These are phyloP conservation scores for Mycteria americana DNA, from an alignment of 2,797 vertebrate genomes.

Conservation along the genomic window DNA sequence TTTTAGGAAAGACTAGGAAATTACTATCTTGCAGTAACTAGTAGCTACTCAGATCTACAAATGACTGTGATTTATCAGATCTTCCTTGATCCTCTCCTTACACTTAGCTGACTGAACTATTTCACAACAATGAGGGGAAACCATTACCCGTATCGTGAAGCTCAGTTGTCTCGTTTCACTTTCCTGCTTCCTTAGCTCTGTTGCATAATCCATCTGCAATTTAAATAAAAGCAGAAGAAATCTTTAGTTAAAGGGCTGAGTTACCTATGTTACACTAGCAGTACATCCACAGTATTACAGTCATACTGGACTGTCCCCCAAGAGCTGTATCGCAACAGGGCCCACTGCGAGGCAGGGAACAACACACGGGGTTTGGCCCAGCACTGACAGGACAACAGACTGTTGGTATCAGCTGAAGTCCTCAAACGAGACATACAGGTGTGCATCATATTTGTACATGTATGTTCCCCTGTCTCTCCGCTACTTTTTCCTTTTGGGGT, in stretches of 20 bases:
- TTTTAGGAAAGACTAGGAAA: neutral
- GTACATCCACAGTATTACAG: rapidly evolving
- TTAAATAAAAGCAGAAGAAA: neutral
- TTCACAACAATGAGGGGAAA: neutral
- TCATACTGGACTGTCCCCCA: rapidly evolving
- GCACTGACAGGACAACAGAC: too few species aligned
- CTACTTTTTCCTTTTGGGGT: too few species aligned
- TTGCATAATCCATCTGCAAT: neutral
- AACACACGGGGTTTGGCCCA: neutral
- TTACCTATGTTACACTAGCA: rapidly evolving
- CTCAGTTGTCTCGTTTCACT: neutral
- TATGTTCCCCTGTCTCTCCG: neutral
- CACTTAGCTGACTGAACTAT: neutral
- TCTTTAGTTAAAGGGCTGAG: neutral
- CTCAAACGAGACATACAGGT: rapidly evolving
- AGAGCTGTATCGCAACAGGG: rapidly evolving
- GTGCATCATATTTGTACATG: rapidly evolving
- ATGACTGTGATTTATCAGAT: neutral
- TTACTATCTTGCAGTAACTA: neutral
- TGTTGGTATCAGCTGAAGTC: rapidly evolving
- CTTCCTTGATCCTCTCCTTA: neutral
- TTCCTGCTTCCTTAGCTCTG: neutral
- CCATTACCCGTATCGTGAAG: neutral
- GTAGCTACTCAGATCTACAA: neutral
- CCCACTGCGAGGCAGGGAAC: rapidly evolving